Evolutionary conservation across 2,888 invertebrate genomes (phyloP).

Genomic region (Caenorhabditis afra): DNA sequence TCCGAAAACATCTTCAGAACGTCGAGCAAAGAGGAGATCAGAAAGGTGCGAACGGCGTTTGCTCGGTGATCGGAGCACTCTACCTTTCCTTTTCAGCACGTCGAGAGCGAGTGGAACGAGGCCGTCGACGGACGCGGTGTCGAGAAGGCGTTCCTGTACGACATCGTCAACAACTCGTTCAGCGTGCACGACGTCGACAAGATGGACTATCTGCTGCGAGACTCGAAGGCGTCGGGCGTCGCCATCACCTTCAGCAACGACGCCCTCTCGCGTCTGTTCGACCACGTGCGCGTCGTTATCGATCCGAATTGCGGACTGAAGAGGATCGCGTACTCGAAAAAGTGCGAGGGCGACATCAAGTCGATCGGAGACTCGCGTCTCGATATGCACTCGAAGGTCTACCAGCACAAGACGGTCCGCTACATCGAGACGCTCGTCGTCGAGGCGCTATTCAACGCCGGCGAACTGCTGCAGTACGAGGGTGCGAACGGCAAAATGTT

Average conservation of each 20-base stretch:
- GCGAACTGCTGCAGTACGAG: slow-evolving; percentile 44
- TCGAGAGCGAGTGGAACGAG: slow-evolving; percentile 61
- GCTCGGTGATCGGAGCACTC: background rate
- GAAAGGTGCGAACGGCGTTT: background rate
- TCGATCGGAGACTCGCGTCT: slow-evolving; percentile 64
- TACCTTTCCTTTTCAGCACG: slow-evolving; percentile 2
- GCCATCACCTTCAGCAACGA: slow-evolving; percentile 51
- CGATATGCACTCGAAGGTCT: slow-evolving; percentile 72
- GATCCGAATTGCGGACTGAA: slow-evolving; percentile 48
- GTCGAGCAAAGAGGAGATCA: background rate
- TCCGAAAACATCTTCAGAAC: slow-evolving; percentile 1
- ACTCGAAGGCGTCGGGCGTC: slow-evolving; percentile 59
- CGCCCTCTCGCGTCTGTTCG: slow-evolving; percentile 49
- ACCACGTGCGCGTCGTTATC: slow-evolving; percentile 58
- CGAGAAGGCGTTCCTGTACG: slow-evolving; percentile 83
- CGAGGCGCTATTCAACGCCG: slow-evolving; percentile 48
- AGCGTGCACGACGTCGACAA: slow-evolving; percentile 72
- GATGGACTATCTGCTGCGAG: slow-evolving; percentile 86
- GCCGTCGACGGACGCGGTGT: slow-evolving; percentile 59
- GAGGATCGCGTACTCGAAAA: slow-evolving; percentile 48
- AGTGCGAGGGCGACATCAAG: slow-evolving; percentile 38
- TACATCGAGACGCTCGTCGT: slow-evolving; percentile 67
- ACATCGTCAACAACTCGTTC: slow-evolving; percentile 81
- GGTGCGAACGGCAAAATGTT: slow-evolving; percentile 50
- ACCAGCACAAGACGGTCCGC: slow-evolving; percentile 75